Percentiles rank a stretch among this genome's conserved stretches.
These are phyloP conservation scores for Cryptoprocta ferox DNA, from an alignment of 2,797 vertebrate species.

Conservation along the genomic window DNA sequence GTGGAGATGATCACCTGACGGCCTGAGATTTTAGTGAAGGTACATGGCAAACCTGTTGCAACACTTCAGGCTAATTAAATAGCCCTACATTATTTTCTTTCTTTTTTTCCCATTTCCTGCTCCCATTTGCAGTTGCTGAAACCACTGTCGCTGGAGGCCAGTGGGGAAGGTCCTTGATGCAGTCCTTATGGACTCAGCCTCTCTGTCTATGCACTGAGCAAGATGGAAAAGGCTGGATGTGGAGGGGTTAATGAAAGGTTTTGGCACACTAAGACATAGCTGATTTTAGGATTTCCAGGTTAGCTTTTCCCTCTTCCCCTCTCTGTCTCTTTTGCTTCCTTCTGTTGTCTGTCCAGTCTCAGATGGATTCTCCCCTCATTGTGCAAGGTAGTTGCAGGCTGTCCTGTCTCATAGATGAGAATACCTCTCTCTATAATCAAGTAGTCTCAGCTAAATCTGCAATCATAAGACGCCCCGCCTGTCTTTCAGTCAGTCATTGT, in stretches of 20 bases:
- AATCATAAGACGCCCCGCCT: neutral
- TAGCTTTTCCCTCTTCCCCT: neutral
- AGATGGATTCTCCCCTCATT: neutral
- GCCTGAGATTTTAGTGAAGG: neutral
- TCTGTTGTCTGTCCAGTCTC: neutral
- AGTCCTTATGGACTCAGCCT: neutral
- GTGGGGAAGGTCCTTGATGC: neutral
- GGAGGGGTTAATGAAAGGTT: fast-evolving
- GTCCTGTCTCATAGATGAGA: neutral
- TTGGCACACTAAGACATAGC: neutral
- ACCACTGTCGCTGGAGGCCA: neutral
- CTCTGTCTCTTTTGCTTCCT: neutral
- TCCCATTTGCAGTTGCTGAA: neutral
- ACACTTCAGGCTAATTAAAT: neutral
- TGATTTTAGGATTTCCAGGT: neutral
- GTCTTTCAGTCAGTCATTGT: neutral
- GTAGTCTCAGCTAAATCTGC: neutral
- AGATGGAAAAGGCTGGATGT: neutral
- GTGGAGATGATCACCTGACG: neutral
- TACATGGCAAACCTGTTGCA: neutral
- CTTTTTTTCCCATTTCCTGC: neutral
- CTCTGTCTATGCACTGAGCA: neutral
- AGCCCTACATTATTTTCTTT: neutral
- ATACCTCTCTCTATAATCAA: neutral
- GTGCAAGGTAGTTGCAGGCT: neutral